Evolutionary conservation across 2,113 vertebrate species (phyloP).

Genomic region (Misgurnus anguillicaudatus): DNA sequence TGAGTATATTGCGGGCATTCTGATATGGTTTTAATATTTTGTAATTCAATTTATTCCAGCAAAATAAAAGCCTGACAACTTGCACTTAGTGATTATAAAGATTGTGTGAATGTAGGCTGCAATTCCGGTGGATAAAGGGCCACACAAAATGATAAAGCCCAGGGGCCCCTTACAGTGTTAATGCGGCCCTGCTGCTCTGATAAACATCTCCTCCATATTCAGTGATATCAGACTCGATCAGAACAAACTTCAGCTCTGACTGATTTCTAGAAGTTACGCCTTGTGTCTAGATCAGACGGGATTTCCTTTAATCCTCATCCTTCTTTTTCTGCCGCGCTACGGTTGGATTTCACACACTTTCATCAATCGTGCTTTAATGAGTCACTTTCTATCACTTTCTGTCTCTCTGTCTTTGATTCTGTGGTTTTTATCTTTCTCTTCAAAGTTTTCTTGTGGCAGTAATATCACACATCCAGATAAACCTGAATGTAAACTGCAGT

Average conservation of each 20-base stretch:
- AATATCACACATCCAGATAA: conserved; percentile 15
- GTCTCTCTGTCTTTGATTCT: conserved; percentile 20
- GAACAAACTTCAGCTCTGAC: background rate
- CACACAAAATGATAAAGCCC: too few relatives aligned
- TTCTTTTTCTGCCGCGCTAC: background rate
- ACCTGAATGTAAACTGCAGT: background rate
- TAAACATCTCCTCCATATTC: background rate
- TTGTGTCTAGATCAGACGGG: conserved; percentile 17
- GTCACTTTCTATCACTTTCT: conserved; percentile 20
- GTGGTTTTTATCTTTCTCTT: background rate
- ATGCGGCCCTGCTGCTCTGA: background rate
- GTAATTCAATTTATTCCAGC: too few relatives aligned
- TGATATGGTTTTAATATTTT: too few relatives aligned
- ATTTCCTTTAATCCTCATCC: conserved; percentile 27
- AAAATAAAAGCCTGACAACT: too few relatives aligned
- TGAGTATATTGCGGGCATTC: too few relatives aligned
- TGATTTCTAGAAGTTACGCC: conserved; percentile 10
- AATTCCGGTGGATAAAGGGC: too few relatives aligned
- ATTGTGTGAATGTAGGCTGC: too few relatives aligned
- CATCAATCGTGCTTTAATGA: conserved; percentile 38
- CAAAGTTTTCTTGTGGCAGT: background rate
- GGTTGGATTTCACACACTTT: conserved; percentile 25
- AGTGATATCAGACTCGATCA: background rate
- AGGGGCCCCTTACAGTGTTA: too few relatives aligned
- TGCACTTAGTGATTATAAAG: too few relatives aligned